Base-by-base conservation (phyloP, 2,113 vertebrate species). In the Epinephelus fuscoguttatus region DNA sequence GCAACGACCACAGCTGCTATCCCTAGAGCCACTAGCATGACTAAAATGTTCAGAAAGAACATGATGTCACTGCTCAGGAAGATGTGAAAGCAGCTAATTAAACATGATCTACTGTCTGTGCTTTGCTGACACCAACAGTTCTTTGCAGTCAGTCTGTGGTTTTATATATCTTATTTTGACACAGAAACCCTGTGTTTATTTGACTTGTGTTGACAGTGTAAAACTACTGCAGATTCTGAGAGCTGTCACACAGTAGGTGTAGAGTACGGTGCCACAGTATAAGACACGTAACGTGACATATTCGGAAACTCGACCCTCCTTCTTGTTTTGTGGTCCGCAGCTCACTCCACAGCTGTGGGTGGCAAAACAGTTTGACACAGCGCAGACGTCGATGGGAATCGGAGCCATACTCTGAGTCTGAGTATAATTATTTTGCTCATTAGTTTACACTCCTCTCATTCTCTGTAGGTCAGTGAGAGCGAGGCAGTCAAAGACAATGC, bases 391-490 rank as follows among this genome's bases (percentile, higher is more conserved):
- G 72, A 74, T 66, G 69, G 76, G 79, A 86, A 88, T 87, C 78
- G 21, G 76, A 55, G 69, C 56, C 69, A 47, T 14, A 68, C 69
- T 83, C 61, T 21, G 68, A 25, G 70, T 37, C 50, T 61, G 57
- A 40, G 75, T 77, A 57, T 84, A 78, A 86, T 85, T 79, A 80
- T 82, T 91, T 81, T 84, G 50, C 84, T 81, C 80, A 76, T 86
- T 80, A 75, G 92, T 93, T 93, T 93, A 92, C 89, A 82, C 69
- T 89, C 83, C 74, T 85, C 80, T 90, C 91, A 85, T 92, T 93
- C 86, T 92, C 84, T 85, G 81, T 87, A 86, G 91, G 90, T 94
- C 90, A 89, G 84, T 55, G 67, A 77, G 66, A 82, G 63, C 21
- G 68, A 70, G 64, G 53, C 60, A 25, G 78, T 88, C 49, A 78